Evolutionary conservation across 2,113 vertebrate genomes (phyloP).

Genomic region (Scalopus aquaticus): DNA sequence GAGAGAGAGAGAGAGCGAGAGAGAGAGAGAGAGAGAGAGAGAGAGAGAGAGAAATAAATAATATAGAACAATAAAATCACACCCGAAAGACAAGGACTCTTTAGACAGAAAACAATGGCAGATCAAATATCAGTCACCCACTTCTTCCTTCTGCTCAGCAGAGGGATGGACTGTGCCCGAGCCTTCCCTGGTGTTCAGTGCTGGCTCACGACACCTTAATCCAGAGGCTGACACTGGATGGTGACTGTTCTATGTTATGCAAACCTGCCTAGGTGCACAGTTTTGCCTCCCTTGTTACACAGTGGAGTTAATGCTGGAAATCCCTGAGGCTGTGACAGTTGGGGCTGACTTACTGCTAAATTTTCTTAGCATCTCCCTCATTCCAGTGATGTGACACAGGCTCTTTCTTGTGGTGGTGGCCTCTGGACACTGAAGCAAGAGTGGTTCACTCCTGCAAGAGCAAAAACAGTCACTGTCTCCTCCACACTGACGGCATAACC

Average conservation of each 20-base stretch:
- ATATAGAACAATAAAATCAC: background rate
- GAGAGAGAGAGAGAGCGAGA: too few relatives aligned
- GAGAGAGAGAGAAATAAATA: background rate
- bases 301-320: background rate
- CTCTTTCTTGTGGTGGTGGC: constrained; percentile 52
- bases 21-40: too few relatives aligned
- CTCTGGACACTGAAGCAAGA: constrained; percentile 72
- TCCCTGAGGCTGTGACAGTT: background rate
- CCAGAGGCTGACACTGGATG: background rate
- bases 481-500: fast-evolving
- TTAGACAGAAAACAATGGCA: background rate
- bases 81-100: background rate
- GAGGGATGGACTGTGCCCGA: background rate
- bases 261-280: background rate
- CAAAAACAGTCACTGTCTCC: background rate
- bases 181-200: too few relatives aligned
- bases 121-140: background rate
- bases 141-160: background rate
- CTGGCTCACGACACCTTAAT: background rate
- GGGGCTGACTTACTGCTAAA: constrained; percentile 72
- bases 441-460: constrained; percentile 39
- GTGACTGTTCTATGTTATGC: background rate
- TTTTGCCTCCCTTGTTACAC: background rate
- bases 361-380: constrained; percentile 77
- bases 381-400: constrained; percentile 73